Percentiles rank a stretch among this genome's conserved stretches.
phyloP scores from a whole-genome alignment of 2,888 invertebrate genomes.

The Rotaria socialis region DNA sequence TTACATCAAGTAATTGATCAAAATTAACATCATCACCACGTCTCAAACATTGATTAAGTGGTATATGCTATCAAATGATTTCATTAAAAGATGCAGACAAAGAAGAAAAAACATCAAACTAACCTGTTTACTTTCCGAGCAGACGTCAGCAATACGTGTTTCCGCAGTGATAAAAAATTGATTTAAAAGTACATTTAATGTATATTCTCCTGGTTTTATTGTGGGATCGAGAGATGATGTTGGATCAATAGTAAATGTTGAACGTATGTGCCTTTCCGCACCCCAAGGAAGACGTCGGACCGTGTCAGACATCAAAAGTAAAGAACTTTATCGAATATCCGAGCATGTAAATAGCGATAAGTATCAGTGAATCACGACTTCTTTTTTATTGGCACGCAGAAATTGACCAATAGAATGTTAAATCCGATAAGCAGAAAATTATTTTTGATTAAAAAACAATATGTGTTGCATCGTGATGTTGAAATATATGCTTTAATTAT shows the following conservation, averaged over 20 bases:
- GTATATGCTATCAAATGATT: slow-evolving; percentile 51
- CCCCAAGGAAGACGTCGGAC: slow-evolving; percentile 9
- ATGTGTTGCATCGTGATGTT: too few species aligned
- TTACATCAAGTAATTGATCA: slow-evolving; percentile 80
- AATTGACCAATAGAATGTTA: not conserved
- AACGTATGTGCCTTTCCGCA: slow-evolving; percentile 23
- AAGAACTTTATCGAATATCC: not conserved
- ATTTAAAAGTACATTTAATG: slow-evolving; percentile 86
- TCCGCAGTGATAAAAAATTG: slow-evolving; percentile 91
- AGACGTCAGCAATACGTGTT: slow-evolving; percentile 42
- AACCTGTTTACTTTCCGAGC: slow-evolving; percentile 47
- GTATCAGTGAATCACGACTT: not conserved
- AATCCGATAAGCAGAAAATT: too few species aligned
- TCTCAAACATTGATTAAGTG: slow-evolving; percentile 87
- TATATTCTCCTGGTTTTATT: slow-evolving; percentile 75
- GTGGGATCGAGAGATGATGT: not conserved
- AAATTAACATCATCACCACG: slow-evolving; percentile 90
- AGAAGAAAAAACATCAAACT: slow-evolving; percentile 44
- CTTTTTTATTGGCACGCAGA: not conserved
- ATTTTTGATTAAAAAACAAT: too few species aligned
- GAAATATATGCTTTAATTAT: too few species aligned
- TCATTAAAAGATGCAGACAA: slow-evolving; percentile 45
- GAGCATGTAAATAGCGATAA: not conserved
- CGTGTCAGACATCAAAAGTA: not conserved
- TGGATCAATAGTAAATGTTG: not conserved